These are phyloP conservation scores for Taxidea taxus DNA, from an alignment of 2,113 vertebrate genomes.

Conservation along the genomic window DNA sequence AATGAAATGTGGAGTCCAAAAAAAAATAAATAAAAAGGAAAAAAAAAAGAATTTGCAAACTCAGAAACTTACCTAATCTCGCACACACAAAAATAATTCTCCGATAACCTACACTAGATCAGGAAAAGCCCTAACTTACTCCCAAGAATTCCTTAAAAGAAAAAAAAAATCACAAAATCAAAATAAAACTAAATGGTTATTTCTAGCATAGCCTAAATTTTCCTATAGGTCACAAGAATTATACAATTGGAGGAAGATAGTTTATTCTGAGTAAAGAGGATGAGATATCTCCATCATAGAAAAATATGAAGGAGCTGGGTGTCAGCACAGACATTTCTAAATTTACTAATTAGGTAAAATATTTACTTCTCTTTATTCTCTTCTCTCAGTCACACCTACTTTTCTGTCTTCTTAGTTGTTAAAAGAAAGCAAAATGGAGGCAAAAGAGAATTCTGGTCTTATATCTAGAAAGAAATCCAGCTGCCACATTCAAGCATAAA, in stretches of 20 bases:
- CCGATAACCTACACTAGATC: not conserved
- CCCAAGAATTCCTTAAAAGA: not conserved
- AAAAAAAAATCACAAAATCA: not conserved
- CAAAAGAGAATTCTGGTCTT: constrained; percentile 55
- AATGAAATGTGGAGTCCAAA: too few relatives aligned
- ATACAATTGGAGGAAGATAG: constrained; percentile 42
- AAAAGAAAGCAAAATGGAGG: not conserved
- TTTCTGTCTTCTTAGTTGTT: constrained; percentile 75
- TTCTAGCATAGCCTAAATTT: not conserved
- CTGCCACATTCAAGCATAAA: constrained; percentile 8
- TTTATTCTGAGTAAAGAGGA: constrained; percentile 12
- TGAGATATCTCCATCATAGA: not conserved
- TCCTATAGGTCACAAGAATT: not conserved
- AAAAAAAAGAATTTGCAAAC: not conserved
- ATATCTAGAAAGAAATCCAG: constrained; percentile 61
- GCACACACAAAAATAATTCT: not conserved
- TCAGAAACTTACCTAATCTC: not conserved
- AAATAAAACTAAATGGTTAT: not conserved
- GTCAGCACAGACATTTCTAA: constrained; percentile 29
- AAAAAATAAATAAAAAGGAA: too few relatives aligned
- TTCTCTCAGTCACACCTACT: constrained; percentile 58
- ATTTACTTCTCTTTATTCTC: constrained; percentile 67
- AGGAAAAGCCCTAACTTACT: not conserved
- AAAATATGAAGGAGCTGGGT: not conserved
- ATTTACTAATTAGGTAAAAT: constrained; percentile 57